These are phyloP conservation scores for Frankliniella intonsa DNA, from an alignment of 2,888 invertebrate genomes.

Conservation along the genomic window DNA sequence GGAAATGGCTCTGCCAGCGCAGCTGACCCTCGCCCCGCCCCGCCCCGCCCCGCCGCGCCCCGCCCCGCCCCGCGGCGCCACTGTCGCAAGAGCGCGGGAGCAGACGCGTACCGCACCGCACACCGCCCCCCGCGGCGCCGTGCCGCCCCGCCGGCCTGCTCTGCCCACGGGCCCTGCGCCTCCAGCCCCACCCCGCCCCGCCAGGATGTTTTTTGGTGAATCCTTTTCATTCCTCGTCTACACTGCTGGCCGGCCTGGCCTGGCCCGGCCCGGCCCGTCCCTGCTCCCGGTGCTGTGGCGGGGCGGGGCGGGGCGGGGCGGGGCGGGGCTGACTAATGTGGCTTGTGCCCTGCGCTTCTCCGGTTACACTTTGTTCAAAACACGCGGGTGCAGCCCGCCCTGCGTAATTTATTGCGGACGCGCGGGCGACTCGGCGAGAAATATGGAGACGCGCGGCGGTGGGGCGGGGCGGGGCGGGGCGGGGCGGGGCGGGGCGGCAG, in stretches of 20 bases:
- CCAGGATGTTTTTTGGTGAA: background rate
- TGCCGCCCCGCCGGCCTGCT: background rate
- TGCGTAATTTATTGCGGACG: slow-evolving; percentile 18
- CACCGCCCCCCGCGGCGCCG: background rate
- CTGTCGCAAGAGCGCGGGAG: no score
- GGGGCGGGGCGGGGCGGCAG: no score
- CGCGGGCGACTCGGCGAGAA: slow-evolving; percentile 8
- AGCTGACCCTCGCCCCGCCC: no score
- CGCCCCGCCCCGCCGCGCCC: no score
- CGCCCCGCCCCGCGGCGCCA: no score
- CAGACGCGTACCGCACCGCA: no score
- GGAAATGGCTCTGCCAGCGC: no score
- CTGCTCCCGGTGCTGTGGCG: background rate
- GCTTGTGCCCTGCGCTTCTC: background rate
- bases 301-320: background rate
- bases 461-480: background rate
- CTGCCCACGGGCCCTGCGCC: background rate
- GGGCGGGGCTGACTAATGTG: slow-evolving; percentile 6
- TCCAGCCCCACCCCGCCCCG: background rate
- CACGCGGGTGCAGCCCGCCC: slow-evolving; percentile 16
- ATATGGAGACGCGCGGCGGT: slow-evolving; percentile 5
- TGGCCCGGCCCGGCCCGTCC: background rate
- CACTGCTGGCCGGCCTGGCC: background rate
- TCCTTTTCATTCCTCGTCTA: background rate
- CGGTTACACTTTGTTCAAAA: slow-evolving; percentile 22